Conservation (phyloP, 2,797 vertebrate genomes). For the Molothrus ater region DNA sequence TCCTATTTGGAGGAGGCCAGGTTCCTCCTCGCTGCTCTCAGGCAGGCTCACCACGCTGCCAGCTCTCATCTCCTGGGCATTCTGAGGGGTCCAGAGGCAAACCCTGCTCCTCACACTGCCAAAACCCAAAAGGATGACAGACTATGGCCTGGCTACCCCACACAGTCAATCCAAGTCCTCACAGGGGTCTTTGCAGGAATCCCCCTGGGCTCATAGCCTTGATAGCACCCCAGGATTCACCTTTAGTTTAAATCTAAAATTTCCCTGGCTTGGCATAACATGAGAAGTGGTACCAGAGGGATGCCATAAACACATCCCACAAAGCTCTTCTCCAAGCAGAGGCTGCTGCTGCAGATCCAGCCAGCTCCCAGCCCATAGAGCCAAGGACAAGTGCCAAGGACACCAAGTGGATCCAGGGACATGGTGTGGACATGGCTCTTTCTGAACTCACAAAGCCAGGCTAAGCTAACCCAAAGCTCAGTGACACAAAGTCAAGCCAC, state of each 20-base stretch:
- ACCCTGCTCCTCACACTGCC: not conserved
- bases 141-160: not conserved
- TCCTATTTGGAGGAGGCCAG: not conserved
- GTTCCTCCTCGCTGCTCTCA: not conserved
- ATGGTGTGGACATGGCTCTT: not conserved
- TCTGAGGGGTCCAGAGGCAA: not conserved
- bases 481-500: not conserved
- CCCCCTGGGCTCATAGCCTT: accelerated
- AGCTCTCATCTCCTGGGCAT: not conserved
- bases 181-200: not conserved
- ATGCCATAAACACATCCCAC: not conserved
- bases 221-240: not conserved
- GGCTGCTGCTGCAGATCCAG: not conserved
- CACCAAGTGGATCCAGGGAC: accelerated
- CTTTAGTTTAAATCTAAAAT: not conserved
- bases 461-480: not conserved
- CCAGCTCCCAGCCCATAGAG: not conserved
- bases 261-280: not conserved
- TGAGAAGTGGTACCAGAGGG: not conserved
- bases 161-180: not conserved
- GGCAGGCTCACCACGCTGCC: not conserved
- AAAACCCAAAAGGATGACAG: not conserved
- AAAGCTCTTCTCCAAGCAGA: not conserved
- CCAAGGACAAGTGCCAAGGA: not conserved
- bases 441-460: not conserved